Conservation (phyloP, 2,113 vertebrate species). For the Orycteropus afer region DNA sequence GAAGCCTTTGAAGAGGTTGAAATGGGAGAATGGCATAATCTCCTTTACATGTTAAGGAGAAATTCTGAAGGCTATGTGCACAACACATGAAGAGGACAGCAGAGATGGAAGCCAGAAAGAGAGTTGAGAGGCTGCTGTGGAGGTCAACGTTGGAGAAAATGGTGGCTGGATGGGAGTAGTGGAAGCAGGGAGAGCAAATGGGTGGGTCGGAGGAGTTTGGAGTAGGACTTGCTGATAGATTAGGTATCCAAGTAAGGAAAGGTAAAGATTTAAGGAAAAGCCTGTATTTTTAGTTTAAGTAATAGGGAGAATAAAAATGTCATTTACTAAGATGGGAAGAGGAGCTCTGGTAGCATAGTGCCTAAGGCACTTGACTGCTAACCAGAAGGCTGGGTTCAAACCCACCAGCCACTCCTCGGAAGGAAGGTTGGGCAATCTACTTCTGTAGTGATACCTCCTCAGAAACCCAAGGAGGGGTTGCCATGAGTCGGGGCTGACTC, state of each 20-base stretch:
- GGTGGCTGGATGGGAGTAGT: neutral
- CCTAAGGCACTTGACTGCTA: too few species aligned
- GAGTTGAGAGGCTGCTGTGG: neutral
- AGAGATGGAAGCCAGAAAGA: neutral
- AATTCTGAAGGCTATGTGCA: too few species aligned
- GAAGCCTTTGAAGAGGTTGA: neutral
- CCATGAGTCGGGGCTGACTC: too few species aligned
- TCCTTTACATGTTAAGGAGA: neutral
- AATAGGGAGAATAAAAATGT: neutral
- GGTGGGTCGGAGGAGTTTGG: neutral
- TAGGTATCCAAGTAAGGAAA: neutral
- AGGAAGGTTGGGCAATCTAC: too few species aligned
- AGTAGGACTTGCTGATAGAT: neutral
- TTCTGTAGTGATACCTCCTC: too few species aligned
- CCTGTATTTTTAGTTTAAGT: neutral
- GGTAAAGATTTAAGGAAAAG: neutral
- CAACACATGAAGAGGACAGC: neutral
- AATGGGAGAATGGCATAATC: neutral
- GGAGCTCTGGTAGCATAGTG: too few species aligned
- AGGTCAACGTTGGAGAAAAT: neutral
- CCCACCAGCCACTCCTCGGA: too few species aligned
- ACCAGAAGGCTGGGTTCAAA: too few species aligned
- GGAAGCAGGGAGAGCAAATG: fast-evolving
- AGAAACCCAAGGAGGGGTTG: too few species aligned
- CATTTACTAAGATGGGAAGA: neutral